phyloP scores from a whole-genome alignment of 2,113 vertebrate species.

The Ochotona curzoniae region DNA sequence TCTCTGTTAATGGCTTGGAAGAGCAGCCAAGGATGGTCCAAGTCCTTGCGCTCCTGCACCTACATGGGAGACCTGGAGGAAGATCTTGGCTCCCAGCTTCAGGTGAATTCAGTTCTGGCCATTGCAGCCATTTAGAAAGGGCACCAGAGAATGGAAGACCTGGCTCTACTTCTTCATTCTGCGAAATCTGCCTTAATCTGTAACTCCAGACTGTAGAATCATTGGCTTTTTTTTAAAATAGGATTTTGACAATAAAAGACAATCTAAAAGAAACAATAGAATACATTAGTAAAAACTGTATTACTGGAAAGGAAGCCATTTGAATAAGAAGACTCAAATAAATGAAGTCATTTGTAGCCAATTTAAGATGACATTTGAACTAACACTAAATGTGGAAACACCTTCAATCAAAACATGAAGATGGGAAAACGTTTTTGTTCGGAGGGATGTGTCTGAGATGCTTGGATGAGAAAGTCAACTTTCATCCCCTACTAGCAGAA shows the following conservation, averaged over 20 bases:
- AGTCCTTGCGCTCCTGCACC: no score
- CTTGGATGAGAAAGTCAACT: background rate
- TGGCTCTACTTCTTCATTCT: no score
- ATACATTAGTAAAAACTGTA: slow-evolving; percentile 5
- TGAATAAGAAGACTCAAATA: background rate
- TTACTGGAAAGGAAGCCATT: background rate
- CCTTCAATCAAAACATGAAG: background rate
- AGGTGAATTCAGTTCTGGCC: no score
- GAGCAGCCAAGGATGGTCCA: no score
- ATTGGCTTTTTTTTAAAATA: no score
- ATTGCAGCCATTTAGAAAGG: no score
- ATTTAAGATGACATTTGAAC: background rate
- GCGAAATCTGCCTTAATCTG: background rate
- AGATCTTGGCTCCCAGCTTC: no score
- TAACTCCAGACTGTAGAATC: background rate
- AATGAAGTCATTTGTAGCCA: background rate
- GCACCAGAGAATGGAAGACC: no score
- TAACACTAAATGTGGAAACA: background rate
- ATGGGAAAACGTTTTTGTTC: background rate
- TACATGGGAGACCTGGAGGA: no score
- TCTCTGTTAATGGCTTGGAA: no score
- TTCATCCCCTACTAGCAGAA: background rate
- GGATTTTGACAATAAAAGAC: slow-evolving; percentile 16
- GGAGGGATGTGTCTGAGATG: background rate
- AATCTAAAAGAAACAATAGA: background rate